A percentile compares a stretch with the other conserved stretches of the same genome.
Evolutionary conservation across 2,797 vertebrate genomes (phyloP).

Genomic region (Furcifer pardalis): DNA sequence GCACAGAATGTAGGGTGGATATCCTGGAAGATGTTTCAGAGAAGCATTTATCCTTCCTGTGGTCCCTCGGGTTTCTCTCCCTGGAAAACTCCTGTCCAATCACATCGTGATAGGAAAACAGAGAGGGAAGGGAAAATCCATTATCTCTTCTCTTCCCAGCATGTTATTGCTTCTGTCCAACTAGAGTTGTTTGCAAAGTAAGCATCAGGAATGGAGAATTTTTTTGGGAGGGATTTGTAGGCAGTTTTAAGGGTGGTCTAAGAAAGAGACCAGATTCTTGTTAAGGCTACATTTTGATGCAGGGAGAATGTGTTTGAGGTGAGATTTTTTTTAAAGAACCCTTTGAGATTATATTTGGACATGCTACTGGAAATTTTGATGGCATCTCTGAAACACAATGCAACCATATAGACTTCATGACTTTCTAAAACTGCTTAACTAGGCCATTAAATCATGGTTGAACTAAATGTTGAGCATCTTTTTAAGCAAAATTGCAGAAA

Average conservation of each 20-base stretch:
- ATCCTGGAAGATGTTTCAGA: neutral
- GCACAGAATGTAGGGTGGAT: neutral
- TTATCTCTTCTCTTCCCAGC: neutral
- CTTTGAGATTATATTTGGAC: too few species aligned
- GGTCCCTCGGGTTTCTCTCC: neutral
- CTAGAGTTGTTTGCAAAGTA: neutral
- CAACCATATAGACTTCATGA: too few species aligned
- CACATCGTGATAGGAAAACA: neutral
- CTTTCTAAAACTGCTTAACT: too few species aligned
- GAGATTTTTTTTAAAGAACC: too few species aligned
- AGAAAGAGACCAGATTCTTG: neutral
- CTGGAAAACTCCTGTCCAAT: neutral
- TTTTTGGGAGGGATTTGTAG: neutral
- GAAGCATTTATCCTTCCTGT: neutral
- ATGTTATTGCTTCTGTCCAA: neutral
- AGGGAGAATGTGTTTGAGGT: too few species aligned
- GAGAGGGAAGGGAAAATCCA: neutral
- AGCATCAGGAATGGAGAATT: neutral
- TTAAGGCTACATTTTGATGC: neutral
- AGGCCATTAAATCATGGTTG: too few species aligned
- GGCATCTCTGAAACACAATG: too few species aligned
- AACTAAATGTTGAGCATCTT: too few species aligned
- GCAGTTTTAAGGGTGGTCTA: too few species aligned
- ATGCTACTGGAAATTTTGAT: too few species aligned
- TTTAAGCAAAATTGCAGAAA: too few species aligned